Evolutionary conservation across 2,888 invertebrate species (phyloP).

Genomic region (Drosophila paucipuncta): DNA sequence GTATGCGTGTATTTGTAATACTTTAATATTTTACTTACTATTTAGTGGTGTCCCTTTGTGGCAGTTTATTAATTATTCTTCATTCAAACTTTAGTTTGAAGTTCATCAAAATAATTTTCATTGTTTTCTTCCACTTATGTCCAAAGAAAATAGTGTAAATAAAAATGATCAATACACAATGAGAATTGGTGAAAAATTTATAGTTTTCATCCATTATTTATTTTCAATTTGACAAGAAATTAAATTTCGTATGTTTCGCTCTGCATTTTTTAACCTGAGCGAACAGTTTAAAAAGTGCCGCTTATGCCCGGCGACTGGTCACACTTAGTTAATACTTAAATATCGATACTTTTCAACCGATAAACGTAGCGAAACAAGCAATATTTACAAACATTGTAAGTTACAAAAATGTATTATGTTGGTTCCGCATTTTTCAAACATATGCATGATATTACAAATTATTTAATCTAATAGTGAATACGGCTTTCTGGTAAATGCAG

Average conservation of each 20-base stretch:
- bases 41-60: background rate
- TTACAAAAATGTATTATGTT: background rate
- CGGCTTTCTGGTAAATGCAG: conserved; percentile 5
- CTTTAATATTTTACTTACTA: background rate
- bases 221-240: background rate
- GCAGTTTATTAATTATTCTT: background rate
- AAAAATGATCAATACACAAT: background rate
- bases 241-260: background rate
- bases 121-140: background rate
- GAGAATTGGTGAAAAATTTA: background rate
- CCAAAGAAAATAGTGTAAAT: background rate
- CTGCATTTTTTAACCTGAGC: background rate
- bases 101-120: background rate
- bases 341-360: conserved; percentile 15
- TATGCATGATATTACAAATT: background rate
- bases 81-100: background rate
- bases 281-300: conserved; percentile 7
- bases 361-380: background rate
- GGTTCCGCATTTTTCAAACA: background rate
- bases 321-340: background rate
- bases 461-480: background rate
- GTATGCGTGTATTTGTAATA: background rate
- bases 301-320: background rate
- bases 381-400: background rate
- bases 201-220: background rate